Base-by-base conservation (phyloP, 1,140 invertebrate genomes). In the Gryon sp. region DNA sequence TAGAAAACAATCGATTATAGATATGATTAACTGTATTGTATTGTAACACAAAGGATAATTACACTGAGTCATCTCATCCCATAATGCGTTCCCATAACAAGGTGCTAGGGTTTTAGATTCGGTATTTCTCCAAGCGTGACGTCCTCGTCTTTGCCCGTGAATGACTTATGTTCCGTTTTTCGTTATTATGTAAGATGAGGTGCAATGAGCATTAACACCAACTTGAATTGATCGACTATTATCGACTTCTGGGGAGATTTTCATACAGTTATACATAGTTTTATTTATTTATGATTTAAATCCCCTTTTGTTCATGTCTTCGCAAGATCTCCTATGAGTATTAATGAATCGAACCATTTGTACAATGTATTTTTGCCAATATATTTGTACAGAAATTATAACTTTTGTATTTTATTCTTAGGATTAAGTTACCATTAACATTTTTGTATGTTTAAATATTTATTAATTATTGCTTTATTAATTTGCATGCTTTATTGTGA, bases 1-100 rank as follows among this genome's bases (percentile, higher is more conserved):
- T 9, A 32, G 60, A 43, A 70, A 70, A 52, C 59, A 41, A 74
- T 72, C 65, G 57, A 78, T 80, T 80, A 76, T 69, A 78, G 60
- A 78, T 80, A 72, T 73, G 63, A 80, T 80, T 80, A 78, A 78
- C 63, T 68, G 76, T 78, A 78, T 78, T 78, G 76, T 80, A 76
- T 78, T 72, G 57, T 65, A 69, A 65, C 22, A 80, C 63, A 77
- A 80, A 78, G 63, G 63, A 62, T 78, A 76, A 78, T 72, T 73
- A 48, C 55, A 36, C 34, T 77, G 66, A 76, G 48, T 70, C 72
- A 74, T 69, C 52, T 70, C 60, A 63, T 66, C 65, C 53, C 63
- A 66, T 74, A 74, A 80, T 72, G 65, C 43, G 68, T 77, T 74
- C 70, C 69, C 70, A 74, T 70, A 76, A 72, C 59, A n/a, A 7